phyloP scores from a whole-genome alignment of 2,888 invertebrate genomes.

The Limnephilus lunatus region DNA sequence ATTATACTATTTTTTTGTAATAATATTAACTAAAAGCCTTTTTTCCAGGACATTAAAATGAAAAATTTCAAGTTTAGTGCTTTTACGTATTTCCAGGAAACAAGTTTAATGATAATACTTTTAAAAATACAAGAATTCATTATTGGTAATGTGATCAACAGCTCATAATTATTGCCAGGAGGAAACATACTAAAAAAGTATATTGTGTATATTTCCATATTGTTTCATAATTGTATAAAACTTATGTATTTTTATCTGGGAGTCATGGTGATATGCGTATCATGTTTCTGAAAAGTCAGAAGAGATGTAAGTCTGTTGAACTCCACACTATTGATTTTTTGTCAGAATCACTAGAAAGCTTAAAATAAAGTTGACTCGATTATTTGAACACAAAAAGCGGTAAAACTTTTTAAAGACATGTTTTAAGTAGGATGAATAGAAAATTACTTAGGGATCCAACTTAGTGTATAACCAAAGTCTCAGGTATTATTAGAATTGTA shows the following conservation, averaged over 20 bases:
- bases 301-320: neutral
- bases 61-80: neutral
- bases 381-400: neutral
- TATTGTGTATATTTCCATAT: neutral
- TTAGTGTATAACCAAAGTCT: neutral
- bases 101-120: neutral
- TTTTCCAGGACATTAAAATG: neutral
- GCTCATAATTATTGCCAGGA: neutral
- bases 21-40: neutral
- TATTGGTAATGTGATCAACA: neutral
- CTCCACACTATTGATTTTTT: neutral
- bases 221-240: neutral
- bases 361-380: neutral
- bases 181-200: neutral
- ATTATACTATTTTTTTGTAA: neutral
- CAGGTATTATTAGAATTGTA: constrained; percentile 19
- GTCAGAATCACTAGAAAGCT: neutral
- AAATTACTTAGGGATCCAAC: neutral
- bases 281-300: neutral
- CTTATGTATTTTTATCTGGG: neutral
- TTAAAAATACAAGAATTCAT: neutral
- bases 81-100: neutral
- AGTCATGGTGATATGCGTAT: neutral
- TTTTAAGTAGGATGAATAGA: neutral
- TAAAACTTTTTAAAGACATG: neutral